Conservation (phyloP, 2,113 vertebrate species). For the Heteronetta atricapilla region DNA sequence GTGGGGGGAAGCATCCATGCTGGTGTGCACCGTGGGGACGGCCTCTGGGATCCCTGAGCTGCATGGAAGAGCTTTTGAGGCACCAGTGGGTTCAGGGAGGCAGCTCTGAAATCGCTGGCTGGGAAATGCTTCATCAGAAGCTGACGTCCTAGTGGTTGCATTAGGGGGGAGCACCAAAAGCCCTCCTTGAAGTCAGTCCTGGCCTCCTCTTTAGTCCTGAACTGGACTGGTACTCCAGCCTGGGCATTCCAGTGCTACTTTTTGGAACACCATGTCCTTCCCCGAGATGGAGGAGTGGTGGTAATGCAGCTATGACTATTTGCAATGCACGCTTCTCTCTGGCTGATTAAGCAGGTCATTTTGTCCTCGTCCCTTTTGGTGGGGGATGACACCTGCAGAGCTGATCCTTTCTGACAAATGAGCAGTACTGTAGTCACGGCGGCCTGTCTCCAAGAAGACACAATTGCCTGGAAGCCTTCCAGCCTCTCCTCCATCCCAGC, state of each 20-base stretch:
- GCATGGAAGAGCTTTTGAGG: background rate
- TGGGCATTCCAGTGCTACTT: background rate
- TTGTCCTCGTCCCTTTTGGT: background rate
- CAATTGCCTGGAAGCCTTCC: background rate
- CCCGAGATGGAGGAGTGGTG: rapidly evolving
- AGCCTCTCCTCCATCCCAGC: background rate
- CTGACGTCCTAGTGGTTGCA: background rate
- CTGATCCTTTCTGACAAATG: background rate
- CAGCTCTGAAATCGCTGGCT: background rate
- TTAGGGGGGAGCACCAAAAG: background rate
- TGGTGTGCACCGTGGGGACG: rapidly evolving
- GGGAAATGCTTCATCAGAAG: background rate
- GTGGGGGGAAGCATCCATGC: rapidly evolving
- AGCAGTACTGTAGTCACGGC: rapidly evolving
- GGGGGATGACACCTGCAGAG: background rate
- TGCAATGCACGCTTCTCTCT: background rate
- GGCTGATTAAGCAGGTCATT: background rate
- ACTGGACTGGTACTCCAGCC: background rate
- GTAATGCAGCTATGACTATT: background rate
- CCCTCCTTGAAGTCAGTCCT: background rate
- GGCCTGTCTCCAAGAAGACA: background rate
- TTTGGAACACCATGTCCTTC: background rate
- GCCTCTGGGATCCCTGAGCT: background rate
- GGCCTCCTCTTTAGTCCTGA: background rate
- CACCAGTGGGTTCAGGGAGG: background rate